Percentiles rank a stretch among this genome's conserved stretches.
Conservation (phyloP, 1,140 invertebrate species). For the Papilio machaon region DNA sequence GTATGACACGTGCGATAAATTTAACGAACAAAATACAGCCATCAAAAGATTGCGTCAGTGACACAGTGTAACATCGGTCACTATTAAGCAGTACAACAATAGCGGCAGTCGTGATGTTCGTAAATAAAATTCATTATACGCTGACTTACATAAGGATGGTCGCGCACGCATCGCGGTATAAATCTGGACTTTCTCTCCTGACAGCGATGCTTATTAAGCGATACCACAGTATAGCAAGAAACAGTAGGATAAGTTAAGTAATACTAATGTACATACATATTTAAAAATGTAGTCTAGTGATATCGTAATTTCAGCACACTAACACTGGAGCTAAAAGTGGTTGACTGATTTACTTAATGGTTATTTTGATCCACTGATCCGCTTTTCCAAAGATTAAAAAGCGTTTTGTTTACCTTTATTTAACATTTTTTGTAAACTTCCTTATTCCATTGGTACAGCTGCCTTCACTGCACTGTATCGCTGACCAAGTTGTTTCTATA, state of each 20-base stretch:
- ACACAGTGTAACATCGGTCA: slow-evolving; percentile 20
- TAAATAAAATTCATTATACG: slow-evolving; percentile 48
- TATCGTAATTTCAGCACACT: too few relatives aligned
- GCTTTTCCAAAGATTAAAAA: too few relatives aligned
- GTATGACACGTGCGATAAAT: slow-evolving; percentile 12
- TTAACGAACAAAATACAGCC: slow-evolving; percentile 18
- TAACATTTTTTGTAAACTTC: background rate
- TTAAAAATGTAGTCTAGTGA: too few relatives aligned
- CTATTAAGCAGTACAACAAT: slow-evolving; percentile 27
- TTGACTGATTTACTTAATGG: too few relatives aligned
- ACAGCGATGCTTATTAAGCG: slow-evolving; percentile 51
- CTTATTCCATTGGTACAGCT: background rate
- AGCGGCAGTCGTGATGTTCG: slow-evolving; percentile 37
- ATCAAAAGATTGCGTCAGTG: slow-evolving; percentile 27
- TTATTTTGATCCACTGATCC: too few relatives aligned
- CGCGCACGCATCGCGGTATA: slow-evolving; percentile 44
- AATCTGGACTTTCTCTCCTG: slow-evolving; percentile 53
- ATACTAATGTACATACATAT: too few relatives aligned
- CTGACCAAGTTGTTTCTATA: slow-evolving; percentile 11
- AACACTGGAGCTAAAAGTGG: too few relatives aligned
- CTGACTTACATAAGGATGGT: slow-evolving; percentile 50
- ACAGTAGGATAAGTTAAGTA: background rate
- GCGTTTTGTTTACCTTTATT: too few relatives aligned
- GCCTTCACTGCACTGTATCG: slow-evolving; percentile 1
- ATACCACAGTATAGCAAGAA: slow-evolving; percentile 42